These are phyloP conservation scores for Psettodes erumei DNA, from an alignment of 2,113 vertebrate species.

Conservation along the genomic window DNA sequence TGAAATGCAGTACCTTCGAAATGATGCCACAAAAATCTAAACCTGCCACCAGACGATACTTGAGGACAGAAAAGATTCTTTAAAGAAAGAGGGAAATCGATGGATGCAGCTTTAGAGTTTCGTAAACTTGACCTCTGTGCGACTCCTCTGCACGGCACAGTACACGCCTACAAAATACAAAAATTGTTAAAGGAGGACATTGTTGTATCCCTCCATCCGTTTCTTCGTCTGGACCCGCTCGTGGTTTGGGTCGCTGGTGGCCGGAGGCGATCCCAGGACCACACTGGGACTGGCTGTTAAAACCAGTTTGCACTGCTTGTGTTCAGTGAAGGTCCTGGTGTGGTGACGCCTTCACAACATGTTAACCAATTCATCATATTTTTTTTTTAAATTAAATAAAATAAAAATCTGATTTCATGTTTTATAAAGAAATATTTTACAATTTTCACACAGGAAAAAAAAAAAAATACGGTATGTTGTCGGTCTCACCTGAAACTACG, in stretches of 20 bases:
- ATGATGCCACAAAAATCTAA: constrained; percentile 1
- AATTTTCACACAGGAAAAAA: background rate
- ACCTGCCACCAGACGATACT: background rate
- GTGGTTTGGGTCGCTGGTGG: background rate
- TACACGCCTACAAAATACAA: background rate
- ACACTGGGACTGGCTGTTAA: too few species aligned
- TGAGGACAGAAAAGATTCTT: too few species aligned
- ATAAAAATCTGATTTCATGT: too few species aligned
- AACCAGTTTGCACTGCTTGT: background rate
- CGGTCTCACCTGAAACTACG: background rate
- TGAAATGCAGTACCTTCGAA: constrained; percentile 32
- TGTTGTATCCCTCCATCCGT: background rate
- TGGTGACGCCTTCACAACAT: too few species aligned
- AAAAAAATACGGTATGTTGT: too few species aligned
- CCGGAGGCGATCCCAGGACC: background rate
- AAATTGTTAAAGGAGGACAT: background rate
- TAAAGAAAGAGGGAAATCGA: background rate
- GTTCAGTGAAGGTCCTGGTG: background rate
- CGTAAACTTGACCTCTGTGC: background rate
- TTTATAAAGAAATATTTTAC: too few species aligned
- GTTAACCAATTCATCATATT: too few species aligned
- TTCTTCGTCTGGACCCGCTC: background rate
- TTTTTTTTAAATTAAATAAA: too few species aligned
- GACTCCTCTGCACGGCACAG: background rate
- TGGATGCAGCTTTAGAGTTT: background rate